phyloP scores from a whole-genome alignment of 2,113 vertebrate species.

The Limanda limanda region DNA sequence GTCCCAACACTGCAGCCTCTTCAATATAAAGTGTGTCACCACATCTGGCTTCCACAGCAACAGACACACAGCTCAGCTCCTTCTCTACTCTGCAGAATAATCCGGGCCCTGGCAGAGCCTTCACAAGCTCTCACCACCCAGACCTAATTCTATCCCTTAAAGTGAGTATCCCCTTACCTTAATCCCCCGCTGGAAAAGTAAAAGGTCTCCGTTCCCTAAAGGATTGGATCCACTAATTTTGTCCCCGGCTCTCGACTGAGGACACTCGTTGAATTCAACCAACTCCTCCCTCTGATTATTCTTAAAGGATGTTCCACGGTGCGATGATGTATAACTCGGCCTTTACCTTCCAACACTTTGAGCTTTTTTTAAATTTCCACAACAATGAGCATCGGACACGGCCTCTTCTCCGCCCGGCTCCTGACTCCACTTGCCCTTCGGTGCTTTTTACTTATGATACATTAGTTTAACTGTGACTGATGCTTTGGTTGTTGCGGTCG shows the following conservation, averaged over 20 bases:
- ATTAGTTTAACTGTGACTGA: conserved; percentile 55
- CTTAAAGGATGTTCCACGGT: not conserved
- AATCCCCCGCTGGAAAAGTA: conserved; percentile 48
- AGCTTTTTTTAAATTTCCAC: not conserved
- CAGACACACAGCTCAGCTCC: conserved; percentile 9
- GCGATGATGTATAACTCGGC: not conserved
- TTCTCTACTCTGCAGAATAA: conserved; percentile 27
- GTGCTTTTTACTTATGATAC: conserved; percentile 24
- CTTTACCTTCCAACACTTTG: not conserved
- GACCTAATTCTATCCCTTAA: conserved; percentile 79
- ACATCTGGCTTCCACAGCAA: conserved; percentile 24
- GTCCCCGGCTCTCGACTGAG: too few species aligned
- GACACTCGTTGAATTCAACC: too few species aligned
- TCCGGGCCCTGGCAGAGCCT: conserved; percentile 16
- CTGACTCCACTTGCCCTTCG: conserved; percentile 24
- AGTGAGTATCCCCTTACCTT: conserved; percentile 66
- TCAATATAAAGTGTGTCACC: conserved; percentile 22
- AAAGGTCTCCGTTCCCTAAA: too few species aligned
- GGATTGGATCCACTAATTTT: too few species aligned
- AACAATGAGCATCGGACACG: not conserved
- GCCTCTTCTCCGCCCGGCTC: conserved; percentile 25
- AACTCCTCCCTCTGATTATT: not conserved
- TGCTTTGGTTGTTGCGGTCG: conserved; percentile 51
- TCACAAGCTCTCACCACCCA: conserved; percentile 53
- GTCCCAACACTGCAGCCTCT: not conserved